Conservation (phyloP, 2,797 vertebrate species). For the Poecilia wingei region DNA sequence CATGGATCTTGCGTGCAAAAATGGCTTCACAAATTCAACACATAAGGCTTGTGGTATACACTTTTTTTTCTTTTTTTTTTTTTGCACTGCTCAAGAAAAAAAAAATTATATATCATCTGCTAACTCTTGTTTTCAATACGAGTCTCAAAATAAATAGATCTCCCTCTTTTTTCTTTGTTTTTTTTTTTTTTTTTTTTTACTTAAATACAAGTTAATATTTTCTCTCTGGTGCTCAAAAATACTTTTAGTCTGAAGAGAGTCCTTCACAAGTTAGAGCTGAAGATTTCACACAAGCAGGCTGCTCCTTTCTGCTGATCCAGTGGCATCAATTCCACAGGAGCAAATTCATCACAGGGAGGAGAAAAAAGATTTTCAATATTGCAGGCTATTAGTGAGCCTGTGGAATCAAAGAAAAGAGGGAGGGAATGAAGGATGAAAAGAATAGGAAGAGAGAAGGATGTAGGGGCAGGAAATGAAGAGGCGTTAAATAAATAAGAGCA, state of each 20-base stretch:
- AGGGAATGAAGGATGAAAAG: constrained; percentile 59
- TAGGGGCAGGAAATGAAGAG: constrained; percentile 59
- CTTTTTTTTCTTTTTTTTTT: constrained; percentile 27
- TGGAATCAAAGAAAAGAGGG: constrained; percentile 71
- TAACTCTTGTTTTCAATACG: constrained; percentile 67
- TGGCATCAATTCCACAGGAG: constrained; percentile 60
- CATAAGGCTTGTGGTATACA: constrained; percentile 85
- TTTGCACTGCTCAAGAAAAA: constrained; percentile 76
- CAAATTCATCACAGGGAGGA: constrained; percentile 18
- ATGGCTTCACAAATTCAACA: constrained; percentile 87
- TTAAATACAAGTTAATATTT: constrained; percentile 83
- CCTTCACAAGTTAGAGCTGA: constrained; percentile 67
- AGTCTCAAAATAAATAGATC: constrained; percentile 83
- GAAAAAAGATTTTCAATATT: constrained; percentile 50
- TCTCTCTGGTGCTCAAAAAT: constrained; percentile 79
- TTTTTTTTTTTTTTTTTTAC: constrained; percentile 46
- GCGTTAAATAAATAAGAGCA: constrained; percentile 66
- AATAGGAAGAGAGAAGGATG: constrained; percentile 28
- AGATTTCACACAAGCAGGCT: constrained; percentile 57
- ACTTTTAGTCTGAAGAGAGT: constrained; percentile 69
- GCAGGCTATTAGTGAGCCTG: constrained; percentile 58
- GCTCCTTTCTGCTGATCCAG: constrained; percentile 61
- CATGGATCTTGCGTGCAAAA: constrained; percentile 85
- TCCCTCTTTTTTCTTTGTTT: constrained; percentile 70
- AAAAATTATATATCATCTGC: constrained; percentile 74